Percentiles rank a stretch among this genome's conserved stretches.
Conservation (phyloP, 2,113 vertebrate species). For the Sturnus vulgaris region DNA sequence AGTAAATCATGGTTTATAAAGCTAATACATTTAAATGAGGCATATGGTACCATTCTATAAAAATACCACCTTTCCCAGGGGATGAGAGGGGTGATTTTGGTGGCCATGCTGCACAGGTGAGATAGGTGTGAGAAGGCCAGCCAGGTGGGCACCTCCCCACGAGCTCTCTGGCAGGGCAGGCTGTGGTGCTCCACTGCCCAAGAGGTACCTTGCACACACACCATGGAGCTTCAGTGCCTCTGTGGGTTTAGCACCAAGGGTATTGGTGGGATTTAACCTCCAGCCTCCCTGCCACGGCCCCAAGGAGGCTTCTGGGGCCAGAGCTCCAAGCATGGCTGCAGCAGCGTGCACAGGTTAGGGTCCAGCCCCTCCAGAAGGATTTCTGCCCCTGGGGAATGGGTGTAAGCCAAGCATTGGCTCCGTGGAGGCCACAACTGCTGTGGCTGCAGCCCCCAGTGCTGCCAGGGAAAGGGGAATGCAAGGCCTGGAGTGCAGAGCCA, state of each 20-base stretch:
- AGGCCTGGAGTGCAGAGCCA: not conserved
- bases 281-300: not conserved
- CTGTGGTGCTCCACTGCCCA: not conserved
- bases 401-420: not conserved
- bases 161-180: not conserved
- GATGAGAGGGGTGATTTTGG: not conserved
- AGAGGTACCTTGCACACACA: not conserved
- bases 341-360: not conserved
- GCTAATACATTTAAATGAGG: slow-evolving; percentile 27
- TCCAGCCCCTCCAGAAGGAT: not conserved
- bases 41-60: not conserved
- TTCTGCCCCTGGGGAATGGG: not conserved
- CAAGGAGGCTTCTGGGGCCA: not conserved
- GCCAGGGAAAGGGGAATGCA: not conserved
- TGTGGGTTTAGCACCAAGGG: not conserved
- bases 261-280: not conserved
- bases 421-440: not conserved
- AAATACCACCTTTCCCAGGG: not conserved
- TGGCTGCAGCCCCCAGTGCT: not conserved
- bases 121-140: not conserved
- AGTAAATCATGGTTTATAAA: slow-evolving; percentile 54
- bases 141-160: not conserved
- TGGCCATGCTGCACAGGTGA: not conserved
- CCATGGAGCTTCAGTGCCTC: fast-evolving
- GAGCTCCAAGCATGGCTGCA: not conserved